phyloP scores from a whole-genome alignment of 1,140 invertebrate species.

The Drosophila novamexicana region DNA sequence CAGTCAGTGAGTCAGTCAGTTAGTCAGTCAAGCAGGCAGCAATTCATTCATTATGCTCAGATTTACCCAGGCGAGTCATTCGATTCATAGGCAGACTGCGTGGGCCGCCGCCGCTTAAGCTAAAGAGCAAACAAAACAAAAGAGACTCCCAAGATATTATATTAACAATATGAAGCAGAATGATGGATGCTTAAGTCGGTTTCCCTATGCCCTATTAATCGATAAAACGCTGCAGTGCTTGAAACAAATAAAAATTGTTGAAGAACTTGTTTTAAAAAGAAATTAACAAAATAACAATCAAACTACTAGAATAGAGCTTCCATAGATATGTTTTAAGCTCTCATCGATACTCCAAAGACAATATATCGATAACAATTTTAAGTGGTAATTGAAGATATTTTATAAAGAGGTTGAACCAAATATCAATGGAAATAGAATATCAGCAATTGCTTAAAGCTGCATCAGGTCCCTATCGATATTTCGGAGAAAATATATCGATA shows the following conservation, averaged over 20 bases:
- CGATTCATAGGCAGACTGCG: constrained; percentile 79
- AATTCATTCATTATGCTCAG: constrained; percentile 78
- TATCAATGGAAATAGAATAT: too few species aligned
- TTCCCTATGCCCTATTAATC: constrained; percentile 14
- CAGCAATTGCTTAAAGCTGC: too few species aligned
- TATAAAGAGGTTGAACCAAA: too few species aligned
- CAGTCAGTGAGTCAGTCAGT: constrained; percentile 16
- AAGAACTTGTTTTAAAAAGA: too few species aligned
- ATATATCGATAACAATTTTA: too few species aligned
- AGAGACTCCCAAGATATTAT: constrained; percentile 40
- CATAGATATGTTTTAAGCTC: too few species aligned
- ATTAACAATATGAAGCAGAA: constrained; percentile 31
- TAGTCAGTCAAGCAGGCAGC: constrained; percentile 39
- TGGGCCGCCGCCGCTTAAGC: constrained; percentile 62
- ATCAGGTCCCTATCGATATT: too few species aligned
- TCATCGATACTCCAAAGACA: too few species aligned
- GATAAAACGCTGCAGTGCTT: too few species aligned
- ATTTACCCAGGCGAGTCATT: constrained; percentile 67
- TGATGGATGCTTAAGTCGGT: not conserved
- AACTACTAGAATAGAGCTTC: not conserved
- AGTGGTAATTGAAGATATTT: too few species aligned
- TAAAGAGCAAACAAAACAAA: constrained; percentile 77
- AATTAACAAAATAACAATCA: too few species aligned
- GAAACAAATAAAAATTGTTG: not conserved
- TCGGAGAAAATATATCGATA: too few species aligned